Evolutionary conservation across 2,797 vertebrate genomes (phyloP).

Genomic region (Pyrocephalus nanus): DNA sequence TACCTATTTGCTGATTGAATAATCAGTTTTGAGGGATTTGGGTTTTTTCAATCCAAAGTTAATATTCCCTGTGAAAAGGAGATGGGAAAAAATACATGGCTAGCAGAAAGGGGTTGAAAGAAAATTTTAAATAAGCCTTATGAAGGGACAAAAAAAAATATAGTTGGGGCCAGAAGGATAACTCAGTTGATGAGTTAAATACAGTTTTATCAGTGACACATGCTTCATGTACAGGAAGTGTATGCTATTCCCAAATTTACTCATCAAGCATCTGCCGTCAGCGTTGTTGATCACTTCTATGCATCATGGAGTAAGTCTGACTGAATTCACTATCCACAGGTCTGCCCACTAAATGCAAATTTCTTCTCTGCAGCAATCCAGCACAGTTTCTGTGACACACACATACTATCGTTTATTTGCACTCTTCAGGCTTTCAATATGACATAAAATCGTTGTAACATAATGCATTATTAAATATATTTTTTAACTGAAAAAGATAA

Average conservation of each 20-base stretch:
- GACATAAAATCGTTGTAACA: constrained; percentile 77
- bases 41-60: not conserved
- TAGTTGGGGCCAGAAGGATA: not conserved
- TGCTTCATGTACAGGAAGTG: not conserved
- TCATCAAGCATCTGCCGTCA: not conserved
- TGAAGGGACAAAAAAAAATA: not conserved
- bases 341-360: not conserved
- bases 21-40: not conserved
- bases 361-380: not conserved
- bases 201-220: not conserved
- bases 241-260: not conserved
- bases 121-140: not conserved
- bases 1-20: not conserved
- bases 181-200: not conserved
- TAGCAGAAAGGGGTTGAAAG: not conserved
- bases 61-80: not conserved
- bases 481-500: constrained; percentile 62
- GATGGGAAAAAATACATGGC: not conserved
- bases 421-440: constrained; percentile 60
- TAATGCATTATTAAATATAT: constrained; percentile 77
- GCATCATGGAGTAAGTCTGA: not conserved
- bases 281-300: not conserved
- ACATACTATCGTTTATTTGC: constrained; percentile 42
- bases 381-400: not conserved
- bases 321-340: not conserved